Base-by-base conservation (phyloP, 2,888 invertebrate species). In the Thysanoteuthis rhombus region DNA sequence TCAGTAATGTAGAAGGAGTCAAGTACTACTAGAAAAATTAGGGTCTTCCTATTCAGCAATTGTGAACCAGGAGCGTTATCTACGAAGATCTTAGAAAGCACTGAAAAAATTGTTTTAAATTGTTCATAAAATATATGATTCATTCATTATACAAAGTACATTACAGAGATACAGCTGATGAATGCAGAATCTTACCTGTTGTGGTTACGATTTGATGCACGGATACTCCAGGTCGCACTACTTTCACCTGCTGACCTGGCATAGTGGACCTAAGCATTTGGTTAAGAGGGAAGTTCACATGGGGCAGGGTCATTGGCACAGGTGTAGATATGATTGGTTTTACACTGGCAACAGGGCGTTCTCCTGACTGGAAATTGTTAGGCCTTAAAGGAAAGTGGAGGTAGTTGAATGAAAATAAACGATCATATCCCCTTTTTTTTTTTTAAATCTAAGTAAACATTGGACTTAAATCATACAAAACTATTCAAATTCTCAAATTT, bases 241-340 rank as follows among this genome's bases (percentile, higher is more conserved):
- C 92, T 92, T 92, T 92, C 98, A 99, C 99, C 97, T 99, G 99
- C 97, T 99, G 99, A 40, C 99, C 99, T 39, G 98, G 98, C 98
- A 99, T 99, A 94, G 99, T 99, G 97, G 99, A 99, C 90, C 96
- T 95, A 89, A 95, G 93, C 90, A 95, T 94, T 39, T 94, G 94
- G 89, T 95, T 95, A 40, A 93, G 47, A 32, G 47, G 93, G 32
- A 58, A 93, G 47, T 93, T 93, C n/a, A 93, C 47, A 39, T 93
- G 93, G 32, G 93, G 58, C 16, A 93, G 93, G 92, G 95, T 95
- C 95, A 95, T 96, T 10, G 96, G 96, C 19, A 96, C 95, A 36
- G 96, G 96, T 12, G 97, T 97, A 5, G 98, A 98, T 96, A 98
- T 98, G 98, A 99, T 98, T 6, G 99, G 99, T 93, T 99, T 98